These are phyloP conservation scores for Gracilinanus agilis DNA, from an alignment of 2,113 vertebrate genomes.

Conservation along the genomic window DNA sequence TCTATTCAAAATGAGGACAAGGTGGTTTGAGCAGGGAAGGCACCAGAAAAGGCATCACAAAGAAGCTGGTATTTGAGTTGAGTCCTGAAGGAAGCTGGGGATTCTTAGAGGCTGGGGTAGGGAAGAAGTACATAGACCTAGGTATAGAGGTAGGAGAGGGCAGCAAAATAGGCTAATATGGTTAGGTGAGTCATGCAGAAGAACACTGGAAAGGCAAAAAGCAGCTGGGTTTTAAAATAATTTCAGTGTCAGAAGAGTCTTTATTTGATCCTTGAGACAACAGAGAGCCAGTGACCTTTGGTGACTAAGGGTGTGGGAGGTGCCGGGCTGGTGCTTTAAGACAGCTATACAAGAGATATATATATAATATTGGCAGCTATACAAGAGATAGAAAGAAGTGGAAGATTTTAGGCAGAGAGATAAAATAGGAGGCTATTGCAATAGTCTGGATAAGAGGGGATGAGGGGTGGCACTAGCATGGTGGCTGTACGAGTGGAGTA, in stretches of 20 bases:
- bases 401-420: not conserved
- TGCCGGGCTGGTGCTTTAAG: not conserved
- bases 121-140: too few relatives aligned
- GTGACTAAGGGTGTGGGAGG: not conserved
- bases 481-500: not conserved
- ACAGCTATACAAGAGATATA: not conserved
- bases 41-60: not conserved
- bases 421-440: not conserved
- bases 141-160: too few relatives aligned
- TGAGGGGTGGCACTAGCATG: not conserved
- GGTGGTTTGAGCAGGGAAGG: not conserved
- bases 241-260: too few relatives aligned
- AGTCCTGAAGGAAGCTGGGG: too few relatives aligned
- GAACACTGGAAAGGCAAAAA: too few relatives aligned
- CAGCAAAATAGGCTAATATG: too few relatives aligned
- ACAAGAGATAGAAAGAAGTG: not conserved
- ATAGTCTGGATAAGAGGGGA: not conserved
- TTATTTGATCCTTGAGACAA: too few relatives aligned
- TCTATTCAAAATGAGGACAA: not conserved
- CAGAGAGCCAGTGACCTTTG: too few relatives aligned
- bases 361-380: not conserved
- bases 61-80: too few relatives aligned
- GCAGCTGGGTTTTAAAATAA: too few relatives aligned
- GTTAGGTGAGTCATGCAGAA: too few relatives aligned
- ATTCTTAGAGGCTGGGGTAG: too few relatives aligned